These are phyloP conservation scores for Teleopsis dalmanni DNA, from an alignment of 1,140 invertebrate genomes.

Conservation along the genomic window DNA sequence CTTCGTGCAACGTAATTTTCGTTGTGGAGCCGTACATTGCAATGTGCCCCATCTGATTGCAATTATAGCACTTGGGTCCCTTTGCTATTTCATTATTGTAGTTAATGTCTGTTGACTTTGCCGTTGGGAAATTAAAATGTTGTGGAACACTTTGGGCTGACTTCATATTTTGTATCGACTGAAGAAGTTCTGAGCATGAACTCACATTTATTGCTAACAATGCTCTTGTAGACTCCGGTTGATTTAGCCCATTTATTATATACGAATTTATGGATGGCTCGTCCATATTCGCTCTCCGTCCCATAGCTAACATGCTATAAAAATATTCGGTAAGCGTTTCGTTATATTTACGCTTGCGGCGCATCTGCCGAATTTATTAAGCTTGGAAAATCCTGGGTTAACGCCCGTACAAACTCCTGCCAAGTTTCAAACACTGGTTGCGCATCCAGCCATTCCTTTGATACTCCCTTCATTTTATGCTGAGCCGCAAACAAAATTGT, in stretches of 20 bases:
- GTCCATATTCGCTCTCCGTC: neutral
- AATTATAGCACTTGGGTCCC: neutral
- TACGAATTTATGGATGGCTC: neutral
- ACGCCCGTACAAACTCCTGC: neutral
- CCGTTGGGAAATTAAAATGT: no score
- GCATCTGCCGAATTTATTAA: neutral
- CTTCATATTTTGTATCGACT: neutral
- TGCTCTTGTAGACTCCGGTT: neutral
- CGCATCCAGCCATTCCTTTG: constrained; percentile 4
- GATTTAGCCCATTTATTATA: neutral
- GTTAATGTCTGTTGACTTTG: neutral
- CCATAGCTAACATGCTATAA: constrained; percentile 2
- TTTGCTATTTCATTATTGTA: neutral
- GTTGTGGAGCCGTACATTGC: neutral
- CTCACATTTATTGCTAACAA: neutral
- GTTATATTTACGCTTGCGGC: neutral
- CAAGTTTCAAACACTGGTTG: constrained; percentile 2
- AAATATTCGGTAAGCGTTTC: neutral
- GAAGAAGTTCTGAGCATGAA: constrained; percentile 1
- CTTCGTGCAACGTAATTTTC: neutral
- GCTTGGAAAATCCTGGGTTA: neutral
- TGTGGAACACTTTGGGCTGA: neutral
- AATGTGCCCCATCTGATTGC: constrained; percentile 4
- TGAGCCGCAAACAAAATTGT: neutral
- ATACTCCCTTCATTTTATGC: neutral